Base-by-base conservation (phyloP, 1,140 invertebrate species). In the Tenebrio molitor region DNA sequence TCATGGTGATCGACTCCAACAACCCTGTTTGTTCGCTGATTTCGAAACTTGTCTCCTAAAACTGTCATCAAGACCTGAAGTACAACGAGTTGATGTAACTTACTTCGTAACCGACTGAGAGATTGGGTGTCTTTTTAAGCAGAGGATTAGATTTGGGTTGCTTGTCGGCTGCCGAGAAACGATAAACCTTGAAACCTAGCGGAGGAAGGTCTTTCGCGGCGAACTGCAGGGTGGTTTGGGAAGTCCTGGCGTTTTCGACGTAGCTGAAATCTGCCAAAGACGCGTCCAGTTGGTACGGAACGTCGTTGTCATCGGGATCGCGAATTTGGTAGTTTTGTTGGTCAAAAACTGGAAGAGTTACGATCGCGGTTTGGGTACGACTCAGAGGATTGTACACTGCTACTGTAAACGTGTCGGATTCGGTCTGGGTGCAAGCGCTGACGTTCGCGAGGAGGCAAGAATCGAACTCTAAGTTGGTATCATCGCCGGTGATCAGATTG, bases 331-430 rank as follows among this genome's bases (percentile, higher is more conserved):
- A 65, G 14, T 25, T 15, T 14, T 29, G 25, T n/a, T n/a, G n/a
- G n/a, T n/a, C n/a, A n/a, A n/a, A n/a, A n/a, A n/a, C n/a, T n/a
- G n/a, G n/a, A n/a, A n/a, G n/a, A n/a, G n/a, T n/a, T n/a, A n/a
- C n/a, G n/a, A n/a, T n/a, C n/a, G n/a, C n/a, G n/a, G n/a, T n/a
- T n/a, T n/a, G n/a, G n/a, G n/a, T n/a, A n/a, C 89, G 86, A 34
- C 90, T 90, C 3, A 92, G 75, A 0, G 95, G 93, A 83, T 97
- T 98, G 80, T 94, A 93, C 1, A 94, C 74, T 0, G 90, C 88
- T 0, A 93, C 84, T 3, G 89, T 79, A 77, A 93, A 90, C 69
- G 87, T 81, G 71, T 87, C 80, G 36, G 84, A 84, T 3, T 95
- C 92, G 1, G 89, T 87, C 12, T 86, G 76, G 81, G 70, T 72